Conservation (phyloP, 2,888 invertebrate species). For the Pinctada fucata region DNA sequence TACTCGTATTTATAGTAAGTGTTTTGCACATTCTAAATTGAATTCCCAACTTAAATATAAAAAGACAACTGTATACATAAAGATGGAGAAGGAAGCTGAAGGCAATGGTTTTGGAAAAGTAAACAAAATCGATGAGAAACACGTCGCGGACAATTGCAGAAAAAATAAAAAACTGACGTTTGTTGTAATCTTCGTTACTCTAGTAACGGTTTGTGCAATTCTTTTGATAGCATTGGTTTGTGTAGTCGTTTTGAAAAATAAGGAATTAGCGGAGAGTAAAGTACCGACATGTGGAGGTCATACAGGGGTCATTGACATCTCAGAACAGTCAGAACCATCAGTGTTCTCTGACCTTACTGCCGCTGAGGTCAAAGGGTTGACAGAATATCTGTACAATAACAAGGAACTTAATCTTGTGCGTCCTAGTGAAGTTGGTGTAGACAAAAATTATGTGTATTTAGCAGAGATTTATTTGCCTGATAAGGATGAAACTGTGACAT, state of each 20-base stretch:
- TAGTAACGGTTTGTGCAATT: background rate
- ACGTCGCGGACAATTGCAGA: too few species aligned
- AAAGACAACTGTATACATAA: too few species aligned
- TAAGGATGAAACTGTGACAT: constrained; percentile 46
- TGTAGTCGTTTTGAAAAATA: constrained; percentile 27
- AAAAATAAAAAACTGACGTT: too few species aligned
- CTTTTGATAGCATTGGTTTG: constrained; percentile 42
- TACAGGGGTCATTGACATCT: constrained; percentile 27
- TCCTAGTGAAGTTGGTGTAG: constrained; percentile 30
- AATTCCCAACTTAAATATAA: too few species aligned
- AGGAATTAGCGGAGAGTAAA: background rate
- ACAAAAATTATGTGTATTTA: constrained; percentile 45
- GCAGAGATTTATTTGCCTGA: constrained; percentile 57
- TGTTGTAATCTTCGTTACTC: too few species aligned
- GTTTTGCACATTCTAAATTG: too few species aligned
- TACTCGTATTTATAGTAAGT: too few species aligned
- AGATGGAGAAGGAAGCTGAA: too few species aligned
- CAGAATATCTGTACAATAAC: constrained; percentile 41
- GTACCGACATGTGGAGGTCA: constrained; percentile 7
- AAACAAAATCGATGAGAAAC: too few species aligned
- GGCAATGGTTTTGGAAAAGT: too few species aligned
- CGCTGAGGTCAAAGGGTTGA: constrained; percentile 32
- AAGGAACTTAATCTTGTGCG: constrained; percentile 32
- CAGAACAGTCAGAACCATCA: constrained; percentile 32
- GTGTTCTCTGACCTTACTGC: constrained; percentile 37